phyloP scores from a whole-genome alignment of 2,888 invertebrate species.

The Plebejus melissa region DNA sequence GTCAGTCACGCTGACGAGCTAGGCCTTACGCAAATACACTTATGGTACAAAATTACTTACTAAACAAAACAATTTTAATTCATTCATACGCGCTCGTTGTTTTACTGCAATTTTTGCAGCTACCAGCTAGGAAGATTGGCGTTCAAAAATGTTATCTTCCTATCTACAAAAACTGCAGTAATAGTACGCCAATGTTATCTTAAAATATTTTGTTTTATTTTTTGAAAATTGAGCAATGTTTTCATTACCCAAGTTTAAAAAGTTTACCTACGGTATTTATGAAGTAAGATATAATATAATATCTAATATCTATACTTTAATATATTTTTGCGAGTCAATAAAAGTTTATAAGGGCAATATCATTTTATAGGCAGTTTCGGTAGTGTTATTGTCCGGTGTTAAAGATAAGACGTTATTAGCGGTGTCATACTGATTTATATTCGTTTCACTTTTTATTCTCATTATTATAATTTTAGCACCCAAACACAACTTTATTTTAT shows the following conservation, averaged over 20 bases:
- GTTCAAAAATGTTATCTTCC: too few relatives aligned
- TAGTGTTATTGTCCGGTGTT: slow-evolving; percentile 7
- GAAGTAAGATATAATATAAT: not conserved
- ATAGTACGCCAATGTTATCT: not conserved
- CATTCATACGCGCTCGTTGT: not conserved
- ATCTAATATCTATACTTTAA: not conserved
- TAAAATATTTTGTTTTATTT: not conserved
- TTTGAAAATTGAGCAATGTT: too few relatives aligned
- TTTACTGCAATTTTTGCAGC: not conserved
- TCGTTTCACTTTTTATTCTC: slow-evolving; percentile 6
- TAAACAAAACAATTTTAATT: not conserved
- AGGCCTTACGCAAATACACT: slow-evolving; percentile 12
- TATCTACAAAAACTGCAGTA: too few relatives aligned
- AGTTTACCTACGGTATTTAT: not conserved
- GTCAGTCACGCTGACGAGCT: slow-evolving; percentile 47
- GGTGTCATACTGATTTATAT: slow-evolving; percentile 6
- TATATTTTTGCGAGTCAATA: not conserved
- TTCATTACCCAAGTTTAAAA: not conserved
- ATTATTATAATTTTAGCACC: slow-evolving; percentile 17
- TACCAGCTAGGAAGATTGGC: too few relatives aligned
- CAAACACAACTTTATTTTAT: slow-evolving; percentile 5
- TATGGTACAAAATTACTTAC: not conserved
- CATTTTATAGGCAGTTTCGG: slow-evolving; percentile 1
- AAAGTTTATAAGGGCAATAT: slow-evolving; percentile 17
- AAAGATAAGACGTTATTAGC: slow-evolving; percentile 11